Conservation (phyloP, 2,113 vertebrate species). For the Phodopus roborovskii region DNA sequence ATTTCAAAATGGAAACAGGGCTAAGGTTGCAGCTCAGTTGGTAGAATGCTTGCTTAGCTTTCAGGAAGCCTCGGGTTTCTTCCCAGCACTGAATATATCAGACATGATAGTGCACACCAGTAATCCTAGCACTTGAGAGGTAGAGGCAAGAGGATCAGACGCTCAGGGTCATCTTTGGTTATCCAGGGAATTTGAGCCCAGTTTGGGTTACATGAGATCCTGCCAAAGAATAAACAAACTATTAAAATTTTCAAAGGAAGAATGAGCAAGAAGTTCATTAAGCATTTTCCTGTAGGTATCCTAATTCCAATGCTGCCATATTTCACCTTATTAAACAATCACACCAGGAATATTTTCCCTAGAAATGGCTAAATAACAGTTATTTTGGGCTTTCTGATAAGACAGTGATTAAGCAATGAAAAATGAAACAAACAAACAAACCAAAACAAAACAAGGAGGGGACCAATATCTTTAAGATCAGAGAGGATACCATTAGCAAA, state of each 20-base stretch:
- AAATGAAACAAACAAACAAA: background rate
- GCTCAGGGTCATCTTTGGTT: background rate
- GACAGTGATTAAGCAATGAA: background rate
- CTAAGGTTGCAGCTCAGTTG: background rate
- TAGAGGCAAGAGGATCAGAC: background rate
- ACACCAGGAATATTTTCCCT: background rate
- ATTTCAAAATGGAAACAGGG: background rate
- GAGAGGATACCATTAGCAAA: background rate
- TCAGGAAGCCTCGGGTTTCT: background rate
- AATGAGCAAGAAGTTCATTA: background rate
- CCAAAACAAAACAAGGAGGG: background rate
- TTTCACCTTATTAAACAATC: background rate
- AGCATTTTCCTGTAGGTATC: background rate
- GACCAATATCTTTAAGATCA: background rate
- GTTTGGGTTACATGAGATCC: background rate
- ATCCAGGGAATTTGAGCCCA: background rate
- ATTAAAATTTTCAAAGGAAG: background rate
- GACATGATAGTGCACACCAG: background rate
- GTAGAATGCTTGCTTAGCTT: background rate
- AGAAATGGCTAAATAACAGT: background rate
- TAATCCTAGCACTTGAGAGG: background rate
- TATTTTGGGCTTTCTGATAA: slow-evolving; percentile 26
- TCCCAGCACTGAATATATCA: background rate
- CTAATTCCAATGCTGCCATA: background rate
- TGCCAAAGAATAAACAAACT: background rate